A percentile compares a stretch with the other conserved stretches of the same genome.
Conservation (phyloP, 2,888 invertebrate species). For the Boloria selene region DNA sequence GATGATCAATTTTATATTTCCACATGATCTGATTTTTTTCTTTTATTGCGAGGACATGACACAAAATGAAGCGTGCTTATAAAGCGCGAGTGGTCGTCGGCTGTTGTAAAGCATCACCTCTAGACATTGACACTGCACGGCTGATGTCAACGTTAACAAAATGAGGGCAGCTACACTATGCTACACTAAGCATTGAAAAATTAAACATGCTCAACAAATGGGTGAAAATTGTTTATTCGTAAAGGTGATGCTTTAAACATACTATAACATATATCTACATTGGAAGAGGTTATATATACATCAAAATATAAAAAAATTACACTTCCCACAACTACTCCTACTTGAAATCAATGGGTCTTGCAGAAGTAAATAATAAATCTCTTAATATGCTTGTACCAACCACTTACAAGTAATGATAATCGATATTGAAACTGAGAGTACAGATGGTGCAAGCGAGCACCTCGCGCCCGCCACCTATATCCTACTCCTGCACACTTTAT, state of each 20-base stretch:
- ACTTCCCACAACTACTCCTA: constrained; percentile 13
- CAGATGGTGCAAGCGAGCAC: background rate
- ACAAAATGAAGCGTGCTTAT: too few species aligned
- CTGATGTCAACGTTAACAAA: too few species aligned
- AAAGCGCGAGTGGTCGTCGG: too few species aligned
- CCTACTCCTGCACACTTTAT: too few species aligned
- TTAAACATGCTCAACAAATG: background rate
- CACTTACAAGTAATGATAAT: constrained; percentile 10
- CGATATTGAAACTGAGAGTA: constrained; percentile 2
- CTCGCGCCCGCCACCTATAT: background rate
- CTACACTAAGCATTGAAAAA: too few species aligned
- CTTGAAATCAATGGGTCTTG: constrained; percentile 12
- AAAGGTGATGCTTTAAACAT: background rate
- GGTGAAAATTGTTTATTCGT: background rate
- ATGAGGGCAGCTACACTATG: too few species aligned
- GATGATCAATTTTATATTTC: too few species aligned
- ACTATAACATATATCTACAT: constrained; percentile 23
- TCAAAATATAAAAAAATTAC: constrained; percentile 16
- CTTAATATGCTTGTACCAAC: constrained; percentile 3
- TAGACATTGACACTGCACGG: too few species aligned
- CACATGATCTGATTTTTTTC: too few species aligned
- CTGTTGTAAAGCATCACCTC: too few species aligned
- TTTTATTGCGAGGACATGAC: too few species aligned
- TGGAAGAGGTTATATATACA: constrained; percentile 24
- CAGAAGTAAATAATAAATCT: constrained; percentile 7